phyloP scores from a whole-genome alignment of 2,888 invertebrate genomes.

The Nasonia oneida region DNA sequence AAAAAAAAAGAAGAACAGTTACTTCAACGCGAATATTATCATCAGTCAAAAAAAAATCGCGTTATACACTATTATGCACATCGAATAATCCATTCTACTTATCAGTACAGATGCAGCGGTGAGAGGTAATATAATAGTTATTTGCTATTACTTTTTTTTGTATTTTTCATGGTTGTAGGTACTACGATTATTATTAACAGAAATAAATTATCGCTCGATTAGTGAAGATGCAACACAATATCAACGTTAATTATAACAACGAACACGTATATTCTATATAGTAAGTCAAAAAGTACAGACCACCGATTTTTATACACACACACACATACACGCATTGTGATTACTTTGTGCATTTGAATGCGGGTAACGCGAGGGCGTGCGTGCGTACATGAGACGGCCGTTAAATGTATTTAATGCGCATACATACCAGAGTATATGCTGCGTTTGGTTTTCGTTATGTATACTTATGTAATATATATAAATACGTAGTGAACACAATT shows the following conservation, averaged over 20 bases:
- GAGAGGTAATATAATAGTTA: constrained; percentile 1
- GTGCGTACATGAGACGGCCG: neutral
- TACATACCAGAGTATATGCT: constrained; percentile 15
- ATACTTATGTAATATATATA: constrained; percentile 23
- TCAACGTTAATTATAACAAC: constrained; percentile 54
- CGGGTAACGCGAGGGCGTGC: neutral
- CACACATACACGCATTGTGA: neutral
- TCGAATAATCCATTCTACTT: neutral
- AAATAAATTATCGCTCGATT: constrained; percentile 57
- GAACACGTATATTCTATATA: constrained; percentile 33
- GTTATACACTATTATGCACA: constrained; percentile 8
- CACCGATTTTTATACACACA: constrained; percentile 23
- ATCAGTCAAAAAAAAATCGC: constrained; percentile 11
- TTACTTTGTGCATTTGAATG: constrained; percentile 25
- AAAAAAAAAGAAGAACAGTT: neutral
- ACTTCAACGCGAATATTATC: neutral
- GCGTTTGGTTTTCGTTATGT: constrained; percentile 28
- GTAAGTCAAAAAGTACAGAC: constrained; percentile 37
- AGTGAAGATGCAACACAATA: constrained; percentile 55
- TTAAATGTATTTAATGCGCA: constrained; percentile 18
- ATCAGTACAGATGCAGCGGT: constrained; percentile 6
- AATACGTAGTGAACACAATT: constrained; percentile 35
- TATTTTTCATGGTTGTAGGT: constrained; percentile 23
- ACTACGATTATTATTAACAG: constrained; percentile 37
- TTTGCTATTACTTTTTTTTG: constrained; percentile 8